Evolutionary conservation across 2,888 invertebrate genomes (phyloP).

Genomic region (Harpalus rufipes): DNA sequence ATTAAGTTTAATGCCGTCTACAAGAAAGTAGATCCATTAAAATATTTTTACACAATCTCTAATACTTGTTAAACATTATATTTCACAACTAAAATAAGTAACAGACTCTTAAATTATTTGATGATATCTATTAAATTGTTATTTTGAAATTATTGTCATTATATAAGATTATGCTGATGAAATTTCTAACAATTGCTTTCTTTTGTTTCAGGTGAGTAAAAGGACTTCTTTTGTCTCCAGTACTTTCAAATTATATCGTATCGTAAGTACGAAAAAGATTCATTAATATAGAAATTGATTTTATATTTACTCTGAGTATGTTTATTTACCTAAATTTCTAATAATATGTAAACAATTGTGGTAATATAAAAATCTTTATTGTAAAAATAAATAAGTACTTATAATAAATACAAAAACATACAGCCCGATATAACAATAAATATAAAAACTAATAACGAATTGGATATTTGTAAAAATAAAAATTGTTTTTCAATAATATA

Average conservation of each 20-base stretch:
- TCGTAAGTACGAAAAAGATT: constrained; percentile 35
- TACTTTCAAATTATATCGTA: not conserved
- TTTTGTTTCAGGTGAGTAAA: constrained; percentile 41
- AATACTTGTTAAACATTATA: constrained; percentile 14
- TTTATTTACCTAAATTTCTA: not conserved
- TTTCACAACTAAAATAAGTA: constrained; percentile 31
- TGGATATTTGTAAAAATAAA: constrained; percentile 3
- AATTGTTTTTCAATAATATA: constrained; percentile 1
- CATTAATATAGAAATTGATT: constrained; percentile 14
- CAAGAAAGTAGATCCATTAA: constrained; percentile 28
- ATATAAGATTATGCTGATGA: constrained; percentile 15
- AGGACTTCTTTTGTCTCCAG: not conserved
- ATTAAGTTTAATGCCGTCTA: constrained; percentile 20
- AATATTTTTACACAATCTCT: constrained; percentile 13
- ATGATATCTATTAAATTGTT: constrained; percentile 26
- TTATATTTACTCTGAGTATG: not conserved
- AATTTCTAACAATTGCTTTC: constrained; percentile 23
- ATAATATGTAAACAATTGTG: not conserved
- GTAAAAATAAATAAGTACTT: not conserved
- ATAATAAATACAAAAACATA: not conserved
- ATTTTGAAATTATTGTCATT: constrained; percentile 9
- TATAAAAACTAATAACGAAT: not conserved
- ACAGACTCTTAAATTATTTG: constrained; percentile 6
- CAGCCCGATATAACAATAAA: not conserved
- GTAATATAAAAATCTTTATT: not conserved